A percentile compares a stretch with the other conserved stretches of the same genome.
Conservation (phyloP, 2,797 vertebrate species). For the Florisuga fusca region DNA sequence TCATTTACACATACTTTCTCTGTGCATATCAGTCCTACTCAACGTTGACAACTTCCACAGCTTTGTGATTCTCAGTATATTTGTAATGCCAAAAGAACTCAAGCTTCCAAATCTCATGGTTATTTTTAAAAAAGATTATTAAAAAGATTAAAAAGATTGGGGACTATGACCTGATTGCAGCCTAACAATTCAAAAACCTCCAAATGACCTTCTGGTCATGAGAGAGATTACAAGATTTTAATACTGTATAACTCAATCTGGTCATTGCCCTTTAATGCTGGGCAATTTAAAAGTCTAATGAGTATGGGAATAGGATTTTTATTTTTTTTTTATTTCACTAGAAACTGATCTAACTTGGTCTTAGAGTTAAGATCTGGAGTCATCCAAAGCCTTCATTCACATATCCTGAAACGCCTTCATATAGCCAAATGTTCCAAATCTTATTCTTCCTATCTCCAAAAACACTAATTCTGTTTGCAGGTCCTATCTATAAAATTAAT, state of each 20-base stretch:
- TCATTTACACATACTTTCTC: not conserved
- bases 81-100: not conserved
- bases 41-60: not conserved
- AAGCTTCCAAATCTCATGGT: not conserved
- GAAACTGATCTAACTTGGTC: not conserved
- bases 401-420: not conserved
- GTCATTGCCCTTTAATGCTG: not conserved
- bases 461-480: not conserved
- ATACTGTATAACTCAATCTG: not conserved
- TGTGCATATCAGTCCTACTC: not conserved
- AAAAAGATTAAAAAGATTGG: not conserved
- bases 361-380: not conserved
- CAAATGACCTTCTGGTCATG: not conserved
- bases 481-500: not conserved
- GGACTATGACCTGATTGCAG: not conserved
- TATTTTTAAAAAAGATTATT: not conserved
- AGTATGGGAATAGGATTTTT: not conserved
- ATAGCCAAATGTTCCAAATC: not conserved
- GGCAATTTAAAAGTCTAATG: not conserved
- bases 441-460: not conserved
- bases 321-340: not conserved
- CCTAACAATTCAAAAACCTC: not conserved
- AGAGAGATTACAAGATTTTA: not conserved
- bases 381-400: not conserved
- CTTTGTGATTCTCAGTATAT: not conserved